Conservation (phyloP, 1,140 invertebrate species). For the Rhopalosiphum maidis region DNA sequence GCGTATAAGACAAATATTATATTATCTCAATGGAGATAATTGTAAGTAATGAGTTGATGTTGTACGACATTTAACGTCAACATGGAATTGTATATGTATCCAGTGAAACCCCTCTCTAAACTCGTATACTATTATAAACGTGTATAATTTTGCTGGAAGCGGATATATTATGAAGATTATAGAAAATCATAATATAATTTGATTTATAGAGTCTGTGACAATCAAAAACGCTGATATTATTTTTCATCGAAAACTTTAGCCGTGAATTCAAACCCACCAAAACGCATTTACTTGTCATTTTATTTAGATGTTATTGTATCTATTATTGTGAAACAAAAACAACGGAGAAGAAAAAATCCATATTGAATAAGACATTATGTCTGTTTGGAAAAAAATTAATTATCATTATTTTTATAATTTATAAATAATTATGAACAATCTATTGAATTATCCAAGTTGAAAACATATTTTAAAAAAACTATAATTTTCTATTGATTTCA, state of each 20-base stretch:
- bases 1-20: not conserved
- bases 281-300: not conserved
- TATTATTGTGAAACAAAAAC: not conserved
- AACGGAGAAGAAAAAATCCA: not conserved
- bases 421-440: too few species aligned
- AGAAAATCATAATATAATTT: not conserved
- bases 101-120: not conserved
- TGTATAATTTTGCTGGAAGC: not conserved
- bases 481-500: too few species aligned
- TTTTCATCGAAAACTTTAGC: not conserved
- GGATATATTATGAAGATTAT: not conserved
- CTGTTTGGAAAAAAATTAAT: too few species aligned
- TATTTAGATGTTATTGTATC: not conserved
- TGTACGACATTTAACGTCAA: not conserved
- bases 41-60: not conserved
- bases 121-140: not conserved
- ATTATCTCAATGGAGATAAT: not conserved
- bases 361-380: not conserved
- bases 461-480: too few species aligned
- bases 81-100: not conserved
- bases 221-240: not conserved
- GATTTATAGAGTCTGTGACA: not conserved
- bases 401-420: too few species aligned
- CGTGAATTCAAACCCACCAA: not conserved
- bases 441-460: too few species aligned